These are phyloP conservation scores for Listronotus bonariensis DNA, from an alignment of 1,140 invertebrate genomes.

Conservation along the genomic window DNA sequence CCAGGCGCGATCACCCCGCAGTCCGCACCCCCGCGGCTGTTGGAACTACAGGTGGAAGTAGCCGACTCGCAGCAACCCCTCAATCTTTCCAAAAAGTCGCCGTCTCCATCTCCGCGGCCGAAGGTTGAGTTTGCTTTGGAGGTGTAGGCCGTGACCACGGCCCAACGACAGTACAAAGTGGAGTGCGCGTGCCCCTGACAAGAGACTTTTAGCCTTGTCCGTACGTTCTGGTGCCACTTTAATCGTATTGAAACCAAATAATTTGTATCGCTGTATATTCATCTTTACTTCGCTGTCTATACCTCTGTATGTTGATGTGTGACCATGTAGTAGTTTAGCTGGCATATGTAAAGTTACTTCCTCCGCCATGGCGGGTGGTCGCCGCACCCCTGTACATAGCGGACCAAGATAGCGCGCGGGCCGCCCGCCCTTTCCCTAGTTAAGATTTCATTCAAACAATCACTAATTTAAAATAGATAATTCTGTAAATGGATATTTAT, in stretches of 20 bases:
- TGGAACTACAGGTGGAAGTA: constrained; percentile 81
- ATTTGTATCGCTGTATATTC: constrained; percentile 62
- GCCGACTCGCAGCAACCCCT: constrained; percentile 81
- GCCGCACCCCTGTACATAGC: constrained; percentile 52
- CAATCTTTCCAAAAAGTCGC: constrained; percentile 87
- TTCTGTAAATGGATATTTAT: constrained; percentile 50
- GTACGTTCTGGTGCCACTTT: constrained; percentile 54
- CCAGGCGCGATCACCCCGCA: constrained; percentile 55
- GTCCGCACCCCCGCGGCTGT: constrained; percentile 61
- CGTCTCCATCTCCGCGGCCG: constrained; percentile 73
- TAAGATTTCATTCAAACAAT: constrained; percentile 53
- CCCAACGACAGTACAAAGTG: constrained; percentile 52
- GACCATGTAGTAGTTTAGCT: constrained; percentile 42
- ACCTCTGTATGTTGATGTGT: constrained; percentile 50
- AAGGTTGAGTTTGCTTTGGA: constrained; percentile 62
- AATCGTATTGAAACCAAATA: constrained; percentile 69
- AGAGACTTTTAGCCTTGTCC: constrained; percentile 30
- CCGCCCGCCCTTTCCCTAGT: constrained; percentile 43
- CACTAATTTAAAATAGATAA: constrained; percentile 53
- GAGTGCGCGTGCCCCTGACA: constrained; percentile 40
- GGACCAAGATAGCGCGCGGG: constrained; percentile 50
- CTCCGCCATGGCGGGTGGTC: constrained; percentile 47
- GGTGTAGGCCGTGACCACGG: constrained; percentile 55
- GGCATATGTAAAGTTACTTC: constrained; percentile 49
- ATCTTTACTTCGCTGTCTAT: constrained; percentile 45